phyloP scores from a whole-genome alignment of 2,113 vertebrate species.

The Opisthocomus hoazin region DNA sequence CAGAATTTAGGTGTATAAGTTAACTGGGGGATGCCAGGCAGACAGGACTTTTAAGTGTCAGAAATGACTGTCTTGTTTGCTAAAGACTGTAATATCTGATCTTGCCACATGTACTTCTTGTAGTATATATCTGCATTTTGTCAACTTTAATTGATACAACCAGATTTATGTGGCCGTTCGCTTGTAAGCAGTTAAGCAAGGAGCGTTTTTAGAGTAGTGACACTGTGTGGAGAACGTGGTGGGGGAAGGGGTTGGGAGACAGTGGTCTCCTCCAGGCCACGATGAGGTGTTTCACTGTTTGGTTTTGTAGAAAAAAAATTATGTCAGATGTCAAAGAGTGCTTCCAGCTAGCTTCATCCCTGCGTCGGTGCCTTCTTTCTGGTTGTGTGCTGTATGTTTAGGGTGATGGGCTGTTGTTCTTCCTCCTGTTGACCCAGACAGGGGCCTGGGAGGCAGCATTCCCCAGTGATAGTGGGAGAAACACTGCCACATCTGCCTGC shows the following conservation, averaged over 20 bases:
- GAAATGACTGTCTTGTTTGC: neutral
- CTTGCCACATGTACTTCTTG: neutral
- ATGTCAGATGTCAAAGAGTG: neutral
- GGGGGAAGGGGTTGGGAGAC: neutral
- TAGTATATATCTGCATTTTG: neutral
- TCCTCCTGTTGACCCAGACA: neutral
- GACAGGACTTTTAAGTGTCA: neutral
- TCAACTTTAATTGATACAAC: neutral
- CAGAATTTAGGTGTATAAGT: neutral
- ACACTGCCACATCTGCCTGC: neutral
- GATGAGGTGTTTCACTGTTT: neutral
- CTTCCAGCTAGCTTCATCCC: neutral
- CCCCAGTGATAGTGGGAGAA: neutral
- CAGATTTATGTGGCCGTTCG: neutral
- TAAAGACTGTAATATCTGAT: neutral
- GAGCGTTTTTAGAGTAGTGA: neutral
- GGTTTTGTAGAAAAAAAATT: neutral
- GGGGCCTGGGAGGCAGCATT: neutral
- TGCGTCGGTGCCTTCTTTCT: neutral
- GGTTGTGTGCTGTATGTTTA: neutral
- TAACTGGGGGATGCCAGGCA: fast-evolving
- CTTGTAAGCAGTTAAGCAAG: neutral
- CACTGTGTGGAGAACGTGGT: neutral
- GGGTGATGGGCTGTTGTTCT: neutral
- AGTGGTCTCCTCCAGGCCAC: neutral